Percentiles rank a stretch among this genome's conserved stretches.
These are phyloP conservation scores for Clostera curtula DNA, from an alignment of 2,888 invertebrate genomes.

Conservation along the genomic window DNA sequence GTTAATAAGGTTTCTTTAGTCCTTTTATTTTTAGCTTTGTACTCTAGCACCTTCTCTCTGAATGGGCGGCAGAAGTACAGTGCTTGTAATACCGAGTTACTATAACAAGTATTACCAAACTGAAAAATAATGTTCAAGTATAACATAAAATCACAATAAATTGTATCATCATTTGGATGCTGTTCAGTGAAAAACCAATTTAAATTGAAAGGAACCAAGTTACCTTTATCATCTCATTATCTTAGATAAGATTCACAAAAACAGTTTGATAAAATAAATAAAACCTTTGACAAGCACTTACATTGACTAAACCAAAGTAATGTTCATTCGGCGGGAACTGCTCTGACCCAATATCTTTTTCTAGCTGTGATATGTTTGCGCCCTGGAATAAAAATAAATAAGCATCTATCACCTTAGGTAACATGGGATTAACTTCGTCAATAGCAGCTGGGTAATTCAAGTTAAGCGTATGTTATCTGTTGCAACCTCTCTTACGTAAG, in stretches of 20 bases:
- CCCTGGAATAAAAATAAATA: constrained; percentile 78
- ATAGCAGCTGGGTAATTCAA: too few species aligned
- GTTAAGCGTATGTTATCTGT: too few species aligned
- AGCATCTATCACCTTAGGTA: background rate
- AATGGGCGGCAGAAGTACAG: constrained; percentile 99
- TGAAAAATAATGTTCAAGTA: constrained; percentile 54
- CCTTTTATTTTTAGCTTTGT: constrained; percentile 96
- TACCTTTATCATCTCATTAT: too few species aligned
- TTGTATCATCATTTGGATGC: constrained; percentile 3
- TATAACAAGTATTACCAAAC: constrained; percentile 99
- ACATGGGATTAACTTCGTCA: too few species aligned
- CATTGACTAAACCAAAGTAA: constrained; percentile 99
- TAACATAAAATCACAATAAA: constrained; percentile 3
- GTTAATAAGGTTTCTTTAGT: constrained; percentile 98
- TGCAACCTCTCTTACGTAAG: too few species aligned
- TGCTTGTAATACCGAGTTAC: constrained; percentile 99
- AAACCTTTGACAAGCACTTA: constrained; percentile 72
- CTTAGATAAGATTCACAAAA: too few species aligned
- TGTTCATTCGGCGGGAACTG: constrained; percentile 99
- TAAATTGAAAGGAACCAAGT: too few species aligned
- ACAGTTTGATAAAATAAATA: background rate
- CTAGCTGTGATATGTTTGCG: constrained; percentile 98
- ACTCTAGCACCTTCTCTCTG: constrained; percentile 97
- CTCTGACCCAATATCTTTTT: constrained; percentile 99
- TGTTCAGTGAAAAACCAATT: too few species aligned